Evolutionary conservation across 2,888 invertebrate genomes (phyloP).

Genomic region (Leucozona laternaria): DNA sequence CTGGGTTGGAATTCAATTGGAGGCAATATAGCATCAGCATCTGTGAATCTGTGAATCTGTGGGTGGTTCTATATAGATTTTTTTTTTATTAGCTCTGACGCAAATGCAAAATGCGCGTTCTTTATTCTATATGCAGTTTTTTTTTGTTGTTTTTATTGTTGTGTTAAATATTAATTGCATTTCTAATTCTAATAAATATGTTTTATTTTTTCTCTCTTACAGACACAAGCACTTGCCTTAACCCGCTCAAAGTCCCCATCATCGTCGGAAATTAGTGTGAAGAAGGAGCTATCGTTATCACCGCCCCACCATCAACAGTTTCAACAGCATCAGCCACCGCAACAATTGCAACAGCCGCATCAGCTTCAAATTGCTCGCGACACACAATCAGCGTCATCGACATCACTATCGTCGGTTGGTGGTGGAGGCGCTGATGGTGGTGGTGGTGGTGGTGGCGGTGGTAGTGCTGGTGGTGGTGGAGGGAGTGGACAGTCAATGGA

Average conservation of each 20-base stretch:
- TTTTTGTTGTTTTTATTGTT: neutral
- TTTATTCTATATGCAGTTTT: neutral
- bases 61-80: slow-evolving; percentile 55
- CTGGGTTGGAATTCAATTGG: slow-evolving; percentile 74
- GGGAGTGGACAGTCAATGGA: slow-evolving; percentile 57
- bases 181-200: slow-evolving; percentile 50
- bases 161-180: slow-evolving; percentile 50
- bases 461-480: slow-evolving; percentile 13
- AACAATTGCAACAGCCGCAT: slow-evolving; percentile 80
- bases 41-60: slow-evolving; percentile 63
- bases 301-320: slow-evolving; percentile 80
- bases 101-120: slow-evolving; percentile 71
- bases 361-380: slow-evolving; percentile 77
- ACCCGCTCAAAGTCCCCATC: slow-evolving; percentile 83
- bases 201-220: slow-evolving; percentile 77
- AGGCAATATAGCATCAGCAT: slow-evolving; percentile 29
- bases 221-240: slow-evolving; percentile 88
- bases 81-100: slow-evolving; percentile 64
- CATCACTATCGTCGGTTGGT: slow-evolving; percentile 59
- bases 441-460: slow-evolving; percentile 7
- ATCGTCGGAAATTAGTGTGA: slow-evolving; percentile 82
- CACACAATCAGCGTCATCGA: slow-evolving; percentile 70
- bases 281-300: slow-evolving; percentile 82
- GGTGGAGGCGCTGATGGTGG: slow-evolving; percentile 43
- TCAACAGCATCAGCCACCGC: slow-evolving; percentile 75